Conservation (phyloP, 2,888 invertebrate genomes). For the Plusia festucae region DNA sequence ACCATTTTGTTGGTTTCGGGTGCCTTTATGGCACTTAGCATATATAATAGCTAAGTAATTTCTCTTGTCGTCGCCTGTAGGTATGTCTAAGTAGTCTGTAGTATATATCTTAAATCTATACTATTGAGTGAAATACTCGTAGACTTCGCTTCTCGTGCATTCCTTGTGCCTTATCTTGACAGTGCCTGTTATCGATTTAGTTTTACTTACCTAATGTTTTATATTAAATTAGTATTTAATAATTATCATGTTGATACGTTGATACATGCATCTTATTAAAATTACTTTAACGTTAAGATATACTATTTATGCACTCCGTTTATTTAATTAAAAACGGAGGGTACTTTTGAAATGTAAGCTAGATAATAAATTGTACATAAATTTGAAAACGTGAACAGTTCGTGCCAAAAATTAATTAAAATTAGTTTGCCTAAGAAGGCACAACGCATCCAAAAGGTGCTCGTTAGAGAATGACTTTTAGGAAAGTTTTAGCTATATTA, state of each 20-base stretch:
- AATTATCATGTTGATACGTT: slow-evolving; percentile 25
- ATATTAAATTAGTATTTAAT: slow-evolving; percentile 10
- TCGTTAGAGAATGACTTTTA: slow-evolving; percentile 23
- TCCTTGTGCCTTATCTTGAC: slow-evolving; percentile 84
- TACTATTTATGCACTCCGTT: background rate
- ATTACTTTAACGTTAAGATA: background rate
- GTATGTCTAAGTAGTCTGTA: background rate
- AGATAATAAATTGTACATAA: slow-evolving; percentile 59
- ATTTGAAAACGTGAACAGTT: slow-evolving; percentile 68
- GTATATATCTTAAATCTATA: slow-evolving; percentile 4
- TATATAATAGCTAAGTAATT: background rate
- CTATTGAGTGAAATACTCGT: slow-evolving; percentile 55
- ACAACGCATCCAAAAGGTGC: slow-evolving; percentile 38
- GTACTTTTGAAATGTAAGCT: slow-evolving; percentile 12
- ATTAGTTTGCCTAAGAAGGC: slow-evolving; percentile 29
- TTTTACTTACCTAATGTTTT: no score
- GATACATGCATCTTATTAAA: slow-evolving; percentile 27
- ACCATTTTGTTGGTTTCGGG: no score
- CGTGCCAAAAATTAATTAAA: slow-evolving; percentile 70
- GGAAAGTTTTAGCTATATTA: slow-evolving; percentile 16
- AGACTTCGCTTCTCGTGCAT: slow-evolving; percentile 79
- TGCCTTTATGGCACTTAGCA: no score
- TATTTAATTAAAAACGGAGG: slow-evolving; percentile 4
- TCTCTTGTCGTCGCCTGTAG: background rate
- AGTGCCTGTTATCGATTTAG: slow-evolving; percentile 34